Conservation (phyloP, 2,888 invertebrate genomes). For the Neoaliturus tenellus region DNA sequence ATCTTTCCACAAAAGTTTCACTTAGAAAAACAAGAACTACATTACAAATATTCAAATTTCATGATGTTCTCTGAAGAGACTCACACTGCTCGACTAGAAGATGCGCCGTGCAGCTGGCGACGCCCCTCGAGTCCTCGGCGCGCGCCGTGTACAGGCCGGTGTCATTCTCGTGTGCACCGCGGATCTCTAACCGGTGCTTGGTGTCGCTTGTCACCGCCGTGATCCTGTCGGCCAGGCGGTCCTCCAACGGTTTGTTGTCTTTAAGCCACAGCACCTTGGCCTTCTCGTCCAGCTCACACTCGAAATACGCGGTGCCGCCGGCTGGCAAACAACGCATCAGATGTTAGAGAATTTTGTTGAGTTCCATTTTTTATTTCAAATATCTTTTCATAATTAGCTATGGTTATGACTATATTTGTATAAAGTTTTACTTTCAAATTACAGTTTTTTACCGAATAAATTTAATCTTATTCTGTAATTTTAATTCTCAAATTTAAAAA, state of each 20-base stretch:
- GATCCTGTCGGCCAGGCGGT: slow-evolving; percentile 61
- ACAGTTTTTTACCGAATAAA: too few species aligned
- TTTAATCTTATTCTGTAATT: too few species aligned
- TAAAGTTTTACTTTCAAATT: too few species aligned
- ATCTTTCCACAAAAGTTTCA: too few species aligned
- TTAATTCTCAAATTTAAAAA: too few species aligned
- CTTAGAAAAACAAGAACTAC: too few species aligned
- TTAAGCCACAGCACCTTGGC: slow-evolving; percentile 87
- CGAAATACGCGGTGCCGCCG: slow-evolving; percentile 89
- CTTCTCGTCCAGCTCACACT: slow-evolving; percentile 82
- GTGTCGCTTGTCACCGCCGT: slow-evolving; percentile 71
- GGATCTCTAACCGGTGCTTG: slow-evolving; percentile 82
- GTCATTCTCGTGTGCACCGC: slow-evolving; percentile 85
- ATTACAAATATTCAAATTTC: too few species aligned
- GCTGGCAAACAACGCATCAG: slow-evolving; percentile 74
- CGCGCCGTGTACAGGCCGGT: slow-evolving; percentile 94
- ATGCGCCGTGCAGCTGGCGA: slow-evolving; percentile 89
- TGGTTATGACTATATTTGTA: too few species aligned
- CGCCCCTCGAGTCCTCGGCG: slow-evolving; percentile 85
- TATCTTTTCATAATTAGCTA: too few species aligned
- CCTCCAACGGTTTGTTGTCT: slow-evolving; percentile 77
- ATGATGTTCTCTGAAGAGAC: too few species aligned
- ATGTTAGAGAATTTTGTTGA: neutral
- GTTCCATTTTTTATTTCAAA: too few species aligned
- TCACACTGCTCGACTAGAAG: slow-evolving; percentile 91